A percentile compares a stretch with the other conserved stretches of the same genome.
Conservation (phyloP, 1,140 invertebrate species). For the Mylabris phalerata region DNA sequence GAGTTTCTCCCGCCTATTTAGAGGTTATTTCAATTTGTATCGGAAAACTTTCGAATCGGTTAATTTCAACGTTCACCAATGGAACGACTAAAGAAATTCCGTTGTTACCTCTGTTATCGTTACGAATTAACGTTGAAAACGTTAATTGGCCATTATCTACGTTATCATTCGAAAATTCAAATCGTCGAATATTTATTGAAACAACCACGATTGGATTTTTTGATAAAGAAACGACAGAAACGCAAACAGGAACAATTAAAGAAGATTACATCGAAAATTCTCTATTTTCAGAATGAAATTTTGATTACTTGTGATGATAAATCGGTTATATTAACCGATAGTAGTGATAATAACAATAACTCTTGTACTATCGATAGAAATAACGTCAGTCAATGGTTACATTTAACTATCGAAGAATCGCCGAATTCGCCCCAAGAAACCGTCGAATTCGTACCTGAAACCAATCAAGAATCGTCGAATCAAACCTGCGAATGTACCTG, state of each 20-base stretch:
- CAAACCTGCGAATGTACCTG: no score
- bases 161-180: slow-evolving; percentile 8
- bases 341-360: background rate
- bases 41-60: background rate
- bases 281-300: slow-evolving; percentile 1
- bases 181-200: slow-evolving; percentile 1
- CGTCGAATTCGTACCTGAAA: no score
- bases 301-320: background rate
- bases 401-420: background rate
- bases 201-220: background rate
- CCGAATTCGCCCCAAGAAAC: background rate
- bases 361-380: background rate
- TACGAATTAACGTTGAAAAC: background rate
- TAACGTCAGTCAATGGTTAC: background rate
- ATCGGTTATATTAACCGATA: background rate
- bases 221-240: background rate
- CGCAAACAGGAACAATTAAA: background rate
- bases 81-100: background rate
- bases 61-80: background rate
- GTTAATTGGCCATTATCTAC: slow-evolving; percentile 1
- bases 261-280: background rate
- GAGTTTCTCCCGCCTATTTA: no score
- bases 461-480: no score
- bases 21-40: no score
- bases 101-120: slow-evolving; percentile 1